Evolutionary conservation across 2,888 invertebrate species (phyloP), one percentile per base, ranked within the genome.

Genomic region (Mythimna albipuncta): DNA sequence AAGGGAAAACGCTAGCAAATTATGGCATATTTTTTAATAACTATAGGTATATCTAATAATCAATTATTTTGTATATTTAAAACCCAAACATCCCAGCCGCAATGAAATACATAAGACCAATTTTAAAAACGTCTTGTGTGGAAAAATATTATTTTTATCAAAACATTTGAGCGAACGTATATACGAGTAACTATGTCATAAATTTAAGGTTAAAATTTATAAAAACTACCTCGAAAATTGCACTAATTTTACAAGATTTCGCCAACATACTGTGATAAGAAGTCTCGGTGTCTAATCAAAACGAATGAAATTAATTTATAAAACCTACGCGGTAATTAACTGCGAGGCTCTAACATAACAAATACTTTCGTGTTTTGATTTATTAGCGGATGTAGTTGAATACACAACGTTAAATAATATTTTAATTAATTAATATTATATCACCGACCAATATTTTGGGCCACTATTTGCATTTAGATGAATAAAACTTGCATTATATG

Each of bases 381-480:
- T 61, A 47, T 61, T 78, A 21, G 7, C 47, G 38, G 38, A 61
- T 72, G 52, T 59, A 10, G 32, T 41, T 69, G 7, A 11, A 35
- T 52, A 32, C 16, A 38, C 38, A 59, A 26, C 47, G 6, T 44
- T 70, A 19, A 10, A 38, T 47, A 21, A 38, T 32, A 2, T n/a
- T 67, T 7, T 16, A 21, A 35, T 10, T 54, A 47, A 79, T 61
- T 71, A 38, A 54, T 47, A 54, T 74, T 79, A 32, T 54, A 69
- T 81, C 61, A 81, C 57, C 38, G 13, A 64, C 47, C 35, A 64
- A 64, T 68, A 75, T 76, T 78, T 69, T 79, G 44, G 77, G 21
- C 26, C 44, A 81, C 2, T 50, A 77, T 78, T 77, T 69, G 69
- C 82, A 78, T 78, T 66, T 54, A 57, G 16, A 77, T 69, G 47